A percentile compares a stretch with the other conserved stretches of the same genome.
Conservation (phyloP, 2,797 vertebrate species). For the Heliangelus exortis region DNA sequence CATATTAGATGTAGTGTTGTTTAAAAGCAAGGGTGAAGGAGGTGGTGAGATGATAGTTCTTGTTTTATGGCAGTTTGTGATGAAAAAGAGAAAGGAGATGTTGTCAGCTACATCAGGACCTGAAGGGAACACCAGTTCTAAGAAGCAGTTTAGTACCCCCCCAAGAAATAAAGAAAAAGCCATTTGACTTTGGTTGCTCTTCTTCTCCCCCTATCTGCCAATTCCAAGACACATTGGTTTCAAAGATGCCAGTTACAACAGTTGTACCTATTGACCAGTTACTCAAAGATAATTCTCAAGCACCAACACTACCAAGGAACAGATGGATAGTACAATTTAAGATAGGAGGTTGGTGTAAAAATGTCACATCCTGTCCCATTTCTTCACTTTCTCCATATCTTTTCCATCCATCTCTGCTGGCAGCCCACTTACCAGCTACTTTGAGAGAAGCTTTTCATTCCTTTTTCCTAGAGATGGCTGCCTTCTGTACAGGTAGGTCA, state of each 20-base stretch:
- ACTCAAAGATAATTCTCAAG: not conserved
- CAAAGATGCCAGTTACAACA: not conserved
- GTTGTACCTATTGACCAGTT: not conserved
- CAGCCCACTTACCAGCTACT: not conserved
- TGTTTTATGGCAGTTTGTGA: not conserved
- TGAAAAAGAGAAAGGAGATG: not conserved
- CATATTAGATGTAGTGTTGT: not conserved
- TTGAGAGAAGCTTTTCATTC: not conserved
- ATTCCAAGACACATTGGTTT: not conserved
- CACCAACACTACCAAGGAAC: not conserved
- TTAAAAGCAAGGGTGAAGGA: not conserved
- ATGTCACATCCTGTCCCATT: not conserved
- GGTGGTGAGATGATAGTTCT: not conserved
- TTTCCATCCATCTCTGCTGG: not conserved
- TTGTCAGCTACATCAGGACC: not conserved
- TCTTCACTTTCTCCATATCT: not conserved
- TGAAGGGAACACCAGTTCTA: not conserved
- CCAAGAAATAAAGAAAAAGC: not conserved
- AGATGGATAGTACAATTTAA: not conserved
- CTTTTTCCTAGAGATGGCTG: not conserved
- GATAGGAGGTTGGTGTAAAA: not conserved
- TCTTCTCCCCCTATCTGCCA: rapidly evolving
- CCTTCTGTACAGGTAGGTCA: not conserved
- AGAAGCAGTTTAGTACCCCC: not conserved
- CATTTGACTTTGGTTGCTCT: not conserved